Conservation (phyloP, 2,797 vertebrate species). For the Arnoldichthys spilopterus region DNA sequence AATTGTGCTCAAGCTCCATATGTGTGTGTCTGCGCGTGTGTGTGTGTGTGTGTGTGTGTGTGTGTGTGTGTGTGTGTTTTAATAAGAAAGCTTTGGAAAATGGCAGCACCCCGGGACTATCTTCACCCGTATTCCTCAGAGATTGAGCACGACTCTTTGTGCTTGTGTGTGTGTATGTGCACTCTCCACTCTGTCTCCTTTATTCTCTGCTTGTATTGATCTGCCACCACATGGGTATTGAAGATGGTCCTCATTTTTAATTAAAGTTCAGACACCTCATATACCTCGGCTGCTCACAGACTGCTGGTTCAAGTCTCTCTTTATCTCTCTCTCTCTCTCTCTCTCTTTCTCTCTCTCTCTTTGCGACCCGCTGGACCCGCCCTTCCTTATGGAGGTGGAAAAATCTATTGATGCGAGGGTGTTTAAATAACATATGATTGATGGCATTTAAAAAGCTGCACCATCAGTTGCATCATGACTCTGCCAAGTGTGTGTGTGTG, state of each 20-base stretch:
- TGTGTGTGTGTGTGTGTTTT: conserved; percentile 53
- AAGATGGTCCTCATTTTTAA: conserved; percentile 68
- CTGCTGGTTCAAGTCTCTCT: conserved; percentile 46
- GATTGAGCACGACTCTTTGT: background rate
- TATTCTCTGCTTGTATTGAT: conserved; percentile 69
- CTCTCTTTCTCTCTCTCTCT: background rate
- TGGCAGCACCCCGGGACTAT: conserved; percentile 52
- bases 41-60: conserved; percentile 11
- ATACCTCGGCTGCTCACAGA: conserved; percentile 52
- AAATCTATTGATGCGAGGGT: conserved; percentile 39
- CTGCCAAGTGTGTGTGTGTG: background rate
- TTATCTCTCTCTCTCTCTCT: background rate
- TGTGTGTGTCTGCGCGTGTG: background rate
- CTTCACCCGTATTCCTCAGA: background rate
- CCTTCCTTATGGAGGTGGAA: conserved; percentile 17
- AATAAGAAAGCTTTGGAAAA: conserved; percentile 64
- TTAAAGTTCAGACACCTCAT: conserved; percentile 67
- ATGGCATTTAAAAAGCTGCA: conserved; percentile 24
- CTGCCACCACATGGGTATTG: conserved; percentile 61
- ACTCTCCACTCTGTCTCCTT: conserved; percentile 38
- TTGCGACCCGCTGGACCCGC: background rate
- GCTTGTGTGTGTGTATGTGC: background rate
- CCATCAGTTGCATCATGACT: background rate
- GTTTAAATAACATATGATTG: conserved; percentile 51
- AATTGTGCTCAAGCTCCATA: conserved; percentile 56